A percentile compares a stretch with the other conserved stretches of the same genome.
Evolutionary conservation across 1,140 invertebrate genomes (phyloP).

Genomic region (Camponotus vicinus): DNA sequence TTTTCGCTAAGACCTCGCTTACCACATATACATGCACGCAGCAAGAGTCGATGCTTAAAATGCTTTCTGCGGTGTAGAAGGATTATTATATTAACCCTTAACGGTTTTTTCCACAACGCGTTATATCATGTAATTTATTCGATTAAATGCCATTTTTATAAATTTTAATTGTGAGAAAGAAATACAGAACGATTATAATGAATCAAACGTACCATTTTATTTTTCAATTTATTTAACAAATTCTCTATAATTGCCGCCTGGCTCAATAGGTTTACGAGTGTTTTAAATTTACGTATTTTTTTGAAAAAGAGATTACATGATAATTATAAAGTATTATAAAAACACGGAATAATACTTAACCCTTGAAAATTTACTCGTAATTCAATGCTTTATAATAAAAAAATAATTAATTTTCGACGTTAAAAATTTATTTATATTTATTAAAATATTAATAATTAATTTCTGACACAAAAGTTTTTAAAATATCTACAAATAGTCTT

Average conservation of each 20-base stretch:
- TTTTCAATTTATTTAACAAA: neutral
- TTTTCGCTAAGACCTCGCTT: slow-evolving; percentile 17
- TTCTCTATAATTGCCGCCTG: neutral
- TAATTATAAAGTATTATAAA: neutral
- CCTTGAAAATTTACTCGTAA: neutral
- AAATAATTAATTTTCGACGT: neutral
- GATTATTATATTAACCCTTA: slow-evolving; percentile 44
- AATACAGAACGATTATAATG: neutral
- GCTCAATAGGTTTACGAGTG: too few species aligned
- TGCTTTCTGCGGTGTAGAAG: neutral
- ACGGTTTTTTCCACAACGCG: neutral
- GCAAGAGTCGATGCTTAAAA: slow-evolving; percentile 20
- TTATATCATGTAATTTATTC: slow-evolving; percentile 3
- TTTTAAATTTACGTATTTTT: too few species aligned
- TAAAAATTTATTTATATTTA: neutral
- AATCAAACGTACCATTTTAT: neutral
- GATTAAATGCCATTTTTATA: neutral
- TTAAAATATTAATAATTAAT: neutral
- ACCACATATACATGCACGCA: neutral
- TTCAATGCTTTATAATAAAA: neutral
- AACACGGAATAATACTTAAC: neutral
- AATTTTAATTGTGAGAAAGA: neutral
- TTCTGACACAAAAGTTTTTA: neutral
- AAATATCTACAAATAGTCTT: neutral
- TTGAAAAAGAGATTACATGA: neutral